Percentiles rank a stretch among this genome's conserved stretches.
phyloP scores from a whole-genome alignment of 2,888 invertebrate genomes.

The Yponomeuta evonymella region DNA sequence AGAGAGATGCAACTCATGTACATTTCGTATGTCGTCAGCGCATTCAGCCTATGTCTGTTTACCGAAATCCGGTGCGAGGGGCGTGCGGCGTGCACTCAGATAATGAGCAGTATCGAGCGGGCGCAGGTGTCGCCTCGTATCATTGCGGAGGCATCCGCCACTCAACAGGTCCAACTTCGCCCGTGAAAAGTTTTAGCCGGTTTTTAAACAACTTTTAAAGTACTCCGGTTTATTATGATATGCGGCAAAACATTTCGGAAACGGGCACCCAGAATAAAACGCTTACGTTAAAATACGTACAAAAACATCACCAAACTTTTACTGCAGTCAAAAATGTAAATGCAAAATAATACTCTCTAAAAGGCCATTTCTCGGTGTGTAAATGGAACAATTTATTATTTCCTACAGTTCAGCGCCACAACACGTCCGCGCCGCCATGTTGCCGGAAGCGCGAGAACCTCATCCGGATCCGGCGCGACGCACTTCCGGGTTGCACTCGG shows the following conservation, averaged over 20 bases:
- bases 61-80: not conserved
- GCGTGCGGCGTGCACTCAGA: not conserved
- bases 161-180: not conserved
- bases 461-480: constrained; percentile 15
- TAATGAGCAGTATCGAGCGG: constrained; percentile 1
- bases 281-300: not conserved
- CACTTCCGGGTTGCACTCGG: constrained; percentile 16
- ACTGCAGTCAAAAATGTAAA: not conserved
- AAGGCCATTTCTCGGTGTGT: constrained; percentile 3
- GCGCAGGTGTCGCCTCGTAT: not conserved
- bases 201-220: not conserved
- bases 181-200: not conserved
- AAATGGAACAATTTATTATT: constrained; percentile 12
- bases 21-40: too few species aligned
- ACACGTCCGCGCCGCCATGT: constrained; percentile 24
- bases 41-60: too few species aligned
- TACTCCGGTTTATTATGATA: too few species aligned
- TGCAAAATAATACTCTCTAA: not conserved
- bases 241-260: too few species aligned
- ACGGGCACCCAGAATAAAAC: too few species aligned
- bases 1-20: too few species aligned
- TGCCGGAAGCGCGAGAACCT: constrained; percentile 33
- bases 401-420: constrained; percentile 2
- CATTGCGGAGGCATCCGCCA: not conserved
- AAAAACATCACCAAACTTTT: not conserved